phyloP scores from a whole-genome alignment of 53 echinoderm and acorn worm species.

The Zoroaster sp. region DNA sequence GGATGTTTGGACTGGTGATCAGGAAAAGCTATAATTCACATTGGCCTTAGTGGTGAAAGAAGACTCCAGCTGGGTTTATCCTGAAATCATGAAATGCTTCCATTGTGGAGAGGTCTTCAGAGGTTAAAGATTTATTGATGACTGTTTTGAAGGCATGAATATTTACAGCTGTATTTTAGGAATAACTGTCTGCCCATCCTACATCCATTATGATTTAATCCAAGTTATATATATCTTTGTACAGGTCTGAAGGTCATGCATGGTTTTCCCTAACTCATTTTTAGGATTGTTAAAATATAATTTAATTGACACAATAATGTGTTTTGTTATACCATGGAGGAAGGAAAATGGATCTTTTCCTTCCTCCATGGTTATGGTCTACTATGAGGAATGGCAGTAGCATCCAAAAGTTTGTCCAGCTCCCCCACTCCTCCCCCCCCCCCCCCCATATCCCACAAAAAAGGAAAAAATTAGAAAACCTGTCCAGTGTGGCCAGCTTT shows the following conservation, averaged over 20 bases:
- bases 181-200: neutral
- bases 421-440: too few species aligned
- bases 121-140: slow-evolving; percentile 47
- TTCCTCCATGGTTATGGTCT: too few species aligned
- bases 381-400: too few species aligned
- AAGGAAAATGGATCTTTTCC: too few species aligned
- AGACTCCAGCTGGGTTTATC: neutral
- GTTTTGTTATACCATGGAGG: too few species aligned
- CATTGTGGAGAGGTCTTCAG: neutral
- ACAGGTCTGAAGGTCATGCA: neutral
- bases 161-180: neutral
- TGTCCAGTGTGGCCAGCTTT: too few species aligned
- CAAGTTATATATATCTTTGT: neutral
- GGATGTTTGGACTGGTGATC: neutral
- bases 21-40: slow-evolving; percentile 26
- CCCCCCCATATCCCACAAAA: too few species aligned
- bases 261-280: too few species aligned
- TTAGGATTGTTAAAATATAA: too few species aligned
- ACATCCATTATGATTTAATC: neutral
- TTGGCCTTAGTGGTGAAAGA: slow-evolving; percentile 32
- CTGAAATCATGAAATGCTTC: neutral
- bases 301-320: too few species aligned
- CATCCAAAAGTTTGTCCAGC: too few species aligned
- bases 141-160: neutral
- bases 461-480: too few species aligned